Conservation (phyloP, 2,113 vertebrate genomes). For the Paratilapia polleni region DNA sequence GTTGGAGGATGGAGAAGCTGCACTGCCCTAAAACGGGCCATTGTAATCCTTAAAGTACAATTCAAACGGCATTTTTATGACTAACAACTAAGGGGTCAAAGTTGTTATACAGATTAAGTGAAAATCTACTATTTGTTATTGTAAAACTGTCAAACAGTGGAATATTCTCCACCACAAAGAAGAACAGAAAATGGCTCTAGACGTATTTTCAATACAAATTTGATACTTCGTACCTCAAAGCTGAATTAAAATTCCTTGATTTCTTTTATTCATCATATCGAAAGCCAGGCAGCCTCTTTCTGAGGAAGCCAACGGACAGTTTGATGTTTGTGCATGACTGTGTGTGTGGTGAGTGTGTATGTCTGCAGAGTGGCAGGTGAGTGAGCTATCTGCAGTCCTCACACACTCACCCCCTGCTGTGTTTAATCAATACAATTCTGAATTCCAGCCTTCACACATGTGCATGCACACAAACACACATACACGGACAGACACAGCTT, state of each 20-base stretch:
- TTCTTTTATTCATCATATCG: slow-evolving; percentile 71
- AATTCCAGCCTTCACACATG: slow-evolving; percentile 65
- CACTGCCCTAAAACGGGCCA: background rate
- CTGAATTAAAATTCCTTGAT: slow-evolving; percentile 64
- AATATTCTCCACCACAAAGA: background rate
- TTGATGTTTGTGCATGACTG: slow-evolving; percentile 67
- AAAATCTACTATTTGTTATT: background rate
- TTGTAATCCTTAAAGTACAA: background rate
- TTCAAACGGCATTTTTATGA: background rate
- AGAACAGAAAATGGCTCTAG: slow-evolving; percentile 12
- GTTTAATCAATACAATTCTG: slow-evolving; percentile 83
- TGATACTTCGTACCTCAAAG: slow-evolving; percentile 62
- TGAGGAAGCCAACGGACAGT: slow-evolving; percentile 73
- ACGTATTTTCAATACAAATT: slow-evolving; percentile 51
- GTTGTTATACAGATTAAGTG: background rate
- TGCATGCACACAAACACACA: slow-evolving; percentile 8
- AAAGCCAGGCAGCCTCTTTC: slow-evolving; percentile 69
- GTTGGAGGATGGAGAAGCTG: background rate
- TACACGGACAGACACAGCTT: slow-evolving; percentile 42
- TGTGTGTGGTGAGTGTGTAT: slow-evolving; percentile 34
- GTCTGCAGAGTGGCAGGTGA: slow-evolving; percentile 75
- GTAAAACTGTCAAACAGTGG: slow-evolving; percentile 9
- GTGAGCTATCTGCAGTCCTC: slow-evolving; percentile 78
- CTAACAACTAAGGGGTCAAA: background rate
- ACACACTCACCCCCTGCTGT: slow-evolving; percentile 80